Evolutionary conservation across 2,113 vertebrate species (phyloP), one percentile per base, ranked within the genome.

Genomic region (Peucedramus taeniatus): DNA sequence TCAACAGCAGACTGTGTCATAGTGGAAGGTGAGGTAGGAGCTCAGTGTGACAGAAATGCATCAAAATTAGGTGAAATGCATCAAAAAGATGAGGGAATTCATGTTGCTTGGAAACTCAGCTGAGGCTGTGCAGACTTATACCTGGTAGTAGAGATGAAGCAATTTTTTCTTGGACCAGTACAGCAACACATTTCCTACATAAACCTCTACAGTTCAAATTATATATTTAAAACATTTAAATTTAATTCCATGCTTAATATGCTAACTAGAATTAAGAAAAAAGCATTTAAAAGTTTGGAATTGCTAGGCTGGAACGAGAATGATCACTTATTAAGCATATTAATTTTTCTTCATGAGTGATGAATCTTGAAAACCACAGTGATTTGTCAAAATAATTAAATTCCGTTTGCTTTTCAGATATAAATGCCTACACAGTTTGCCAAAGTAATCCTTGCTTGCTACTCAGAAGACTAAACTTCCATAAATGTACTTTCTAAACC

Each of bases 351-450:
- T 95, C 83, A 68, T 82, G 93, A 91, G 40, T 64, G 85, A 87
- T 91, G 57, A 95, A 92, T 94, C 87, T 92, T 94, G 87, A 91
- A 94, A 97, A 87, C 65, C 40, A 70, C 74, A 64, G 40, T 31
- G 28, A 76, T 91, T 96, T 94, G 56, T 96, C 91, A 94, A 91
- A 94, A 82, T 91, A 96, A 96, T 92, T 92, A 84, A 87, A 96
- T 91, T 97, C 47, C 22, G 19, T 94, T 96, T 95, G 40, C 77
- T 95, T 95, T 94, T 95, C 77, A 60, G 64, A 87, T 89, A 92
- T n/a, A 94, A 94, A 91, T 93, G 44, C 57, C 47, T 91, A 68
- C 61, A 92, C 5, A 84, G 72, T 80, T 84, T 81, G 51, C 80
- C 42, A 92, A 93, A 91, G 31, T 74, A 94, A 93, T 78, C 77